Conservation (phyloP, 2,113 vertebrate genomes). For the Rhinolophus ferrumequinum region DNA sequence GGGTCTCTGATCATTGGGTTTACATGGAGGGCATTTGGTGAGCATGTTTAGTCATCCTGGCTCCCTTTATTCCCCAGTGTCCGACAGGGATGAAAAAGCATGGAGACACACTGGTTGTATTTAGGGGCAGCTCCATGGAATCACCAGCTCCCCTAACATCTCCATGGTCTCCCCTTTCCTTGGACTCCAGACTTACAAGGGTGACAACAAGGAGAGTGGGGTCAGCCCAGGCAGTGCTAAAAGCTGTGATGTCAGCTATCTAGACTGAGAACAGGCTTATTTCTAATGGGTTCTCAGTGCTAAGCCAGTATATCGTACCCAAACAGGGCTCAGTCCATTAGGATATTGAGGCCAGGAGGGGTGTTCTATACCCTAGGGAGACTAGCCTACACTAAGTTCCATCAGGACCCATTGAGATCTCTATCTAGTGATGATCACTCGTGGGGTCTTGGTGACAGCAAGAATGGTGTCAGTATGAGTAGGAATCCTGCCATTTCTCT, state of each 20-base stretch:
- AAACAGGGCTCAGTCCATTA: conserved; percentile 33
- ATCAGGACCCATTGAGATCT: background rate
- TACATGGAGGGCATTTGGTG: background rate
- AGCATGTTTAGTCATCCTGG: rapidly evolving
- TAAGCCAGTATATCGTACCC: background rate
- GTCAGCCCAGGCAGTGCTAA: background rate
- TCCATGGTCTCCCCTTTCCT: background rate
- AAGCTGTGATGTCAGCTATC: background rate
- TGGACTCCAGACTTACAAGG: background rate
- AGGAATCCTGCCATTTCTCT: background rate
- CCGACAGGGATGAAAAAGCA: background rate
- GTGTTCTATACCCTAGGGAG: conserved; percentile 12
- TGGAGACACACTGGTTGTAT: background rate
- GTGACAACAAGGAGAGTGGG: background rate
- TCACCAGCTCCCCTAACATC: no score
- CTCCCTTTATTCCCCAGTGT: background rate
- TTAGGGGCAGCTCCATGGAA: background rate
- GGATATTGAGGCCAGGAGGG: background rate
- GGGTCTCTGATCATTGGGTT: rapidly evolving
- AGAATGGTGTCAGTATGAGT: background rate
- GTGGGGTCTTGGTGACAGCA: background rate
- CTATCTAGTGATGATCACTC: background rate
- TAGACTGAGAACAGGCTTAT: conserved; percentile 33
- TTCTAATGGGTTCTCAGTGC: background rate
- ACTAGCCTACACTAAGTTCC: no score